Evolutionary conservation across 2,113 vertebrate genomes (phyloP).

Genomic region (Stegostoma tigrinum): DNA sequence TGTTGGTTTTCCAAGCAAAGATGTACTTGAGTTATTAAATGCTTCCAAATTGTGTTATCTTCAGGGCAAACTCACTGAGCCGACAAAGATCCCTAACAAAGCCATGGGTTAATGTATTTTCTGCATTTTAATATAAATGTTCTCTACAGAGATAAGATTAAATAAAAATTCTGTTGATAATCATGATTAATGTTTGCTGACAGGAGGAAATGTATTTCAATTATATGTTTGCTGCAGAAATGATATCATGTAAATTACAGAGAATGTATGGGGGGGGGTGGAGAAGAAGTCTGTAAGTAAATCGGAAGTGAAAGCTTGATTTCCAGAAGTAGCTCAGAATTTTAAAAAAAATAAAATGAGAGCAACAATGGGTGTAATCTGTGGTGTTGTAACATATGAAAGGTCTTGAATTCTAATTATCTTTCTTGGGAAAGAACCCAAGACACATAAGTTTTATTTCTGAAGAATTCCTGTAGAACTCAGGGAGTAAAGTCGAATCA

Average conservation of each 20-base stretch:
- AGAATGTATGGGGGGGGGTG: not conserved
- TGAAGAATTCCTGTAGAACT: not conserved
- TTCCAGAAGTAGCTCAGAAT: not conserved
- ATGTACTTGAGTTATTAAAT: not conserved
- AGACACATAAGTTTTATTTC: not conserved
- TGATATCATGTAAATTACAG: not conserved
- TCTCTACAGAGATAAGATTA: not conserved
- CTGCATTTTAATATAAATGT: not conserved
- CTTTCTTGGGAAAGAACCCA: not conserved
- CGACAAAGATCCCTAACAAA: not conserved
- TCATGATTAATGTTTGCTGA: not conserved
- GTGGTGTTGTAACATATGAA: not conserved
- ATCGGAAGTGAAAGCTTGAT: not conserved
- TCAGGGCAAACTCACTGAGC: not conserved
- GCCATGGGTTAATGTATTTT: not conserved
- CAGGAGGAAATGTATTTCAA: not conserved
- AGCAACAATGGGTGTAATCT: not conserved
- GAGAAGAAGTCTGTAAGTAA: not conserved
- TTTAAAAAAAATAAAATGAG: not conserved
- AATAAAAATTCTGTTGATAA: not conserved
- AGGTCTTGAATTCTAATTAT: not conserved
- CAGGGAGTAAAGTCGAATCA: not conserved
- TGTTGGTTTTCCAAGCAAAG: not conserved
- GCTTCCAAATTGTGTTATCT: not conserved
- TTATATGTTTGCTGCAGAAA: not conserved